Percentiles rank a stretch among this genome's conserved stretches.
Evolutionary conservation across 2,888 invertebrate genomes (phyloP).

Genomic region (Craniophora ligustri): DNA sequence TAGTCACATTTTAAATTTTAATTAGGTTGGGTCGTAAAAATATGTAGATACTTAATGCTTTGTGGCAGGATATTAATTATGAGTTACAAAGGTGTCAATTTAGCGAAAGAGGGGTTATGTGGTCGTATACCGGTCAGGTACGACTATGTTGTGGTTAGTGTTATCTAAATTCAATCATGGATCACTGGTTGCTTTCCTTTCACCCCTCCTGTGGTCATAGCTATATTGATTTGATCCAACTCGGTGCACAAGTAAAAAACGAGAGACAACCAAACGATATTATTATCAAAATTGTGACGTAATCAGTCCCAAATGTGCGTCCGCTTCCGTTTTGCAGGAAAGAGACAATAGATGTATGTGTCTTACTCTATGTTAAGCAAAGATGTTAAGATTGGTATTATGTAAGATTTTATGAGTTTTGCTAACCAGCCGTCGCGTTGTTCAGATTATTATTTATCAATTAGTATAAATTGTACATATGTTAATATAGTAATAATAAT

Average conservation of each 20-base stretch:
- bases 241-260: neutral
- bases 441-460: no score
- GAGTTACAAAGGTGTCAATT: conserved; percentile 11
- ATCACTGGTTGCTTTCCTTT: conserved; percentile 4
- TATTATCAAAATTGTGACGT: conserved; percentile 17
- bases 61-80: conserved; percentile 7
- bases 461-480: no score
- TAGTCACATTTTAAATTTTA: conserved; percentile 3
- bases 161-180: conserved; percentile 13
- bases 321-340: conserved; percentile 31
- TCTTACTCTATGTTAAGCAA: conserved; percentile 23
- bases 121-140: conserved; percentile 6
- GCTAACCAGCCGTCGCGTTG: no score
- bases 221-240: neutral
- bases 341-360: conserved; percentile 8
- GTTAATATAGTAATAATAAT: no score
- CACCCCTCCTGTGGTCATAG: neutral
- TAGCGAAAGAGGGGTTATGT: conserved; percentile 2
- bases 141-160: conserved; percentile 16
- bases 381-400: neutral
- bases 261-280: neutral
- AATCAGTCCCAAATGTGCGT: conserved; percentile 28
- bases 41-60: neutral
- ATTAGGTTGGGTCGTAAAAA: neutral
- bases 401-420: no score